Conservation (phyloP, 2,888 invertebrate genomes). For the Drosophila infuscata region DNA sequence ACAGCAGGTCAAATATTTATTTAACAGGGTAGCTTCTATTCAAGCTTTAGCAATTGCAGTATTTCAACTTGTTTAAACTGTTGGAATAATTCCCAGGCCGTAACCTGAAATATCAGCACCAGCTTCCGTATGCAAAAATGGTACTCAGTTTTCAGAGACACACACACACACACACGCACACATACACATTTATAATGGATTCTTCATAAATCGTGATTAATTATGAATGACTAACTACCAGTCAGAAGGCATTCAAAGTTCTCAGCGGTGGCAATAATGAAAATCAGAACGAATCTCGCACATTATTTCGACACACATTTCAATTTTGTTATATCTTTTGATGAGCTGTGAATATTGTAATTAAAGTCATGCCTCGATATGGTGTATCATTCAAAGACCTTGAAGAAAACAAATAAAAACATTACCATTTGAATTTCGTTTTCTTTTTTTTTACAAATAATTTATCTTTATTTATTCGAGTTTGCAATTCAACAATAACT, state of each 20-base stretch:
- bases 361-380: slow-evolving; percentile 55
- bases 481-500: slow-evolving; percentile 78
- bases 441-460: slow-evolving; percentile 70
- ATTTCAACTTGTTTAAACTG: slow-evolving; percentile 1
- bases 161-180: slow-evolving; percentile 16
- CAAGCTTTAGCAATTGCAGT: background rate
- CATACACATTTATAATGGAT: slow-evolving; percentile 1
- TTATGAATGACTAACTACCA: slow-evolving; percentile 57
- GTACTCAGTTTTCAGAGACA: slow-evolving; percentile 30
- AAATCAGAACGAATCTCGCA: slow-evolving; percentile 66
- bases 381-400: slow-evolving; percentile 58
- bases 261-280: slow-evolving; percentile 24
- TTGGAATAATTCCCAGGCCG: slow-evolving; percentile 16
- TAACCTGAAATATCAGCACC: slow-evolving; percentile 6
- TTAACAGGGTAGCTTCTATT: background rate
- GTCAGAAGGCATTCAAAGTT: slow-evolving; percentile 29
- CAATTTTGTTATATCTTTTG: slow-evolving; percentile 50
- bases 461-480: slow-evolving; percentile 74
- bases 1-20: background rate
- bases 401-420: slow-evolving; percentile 63
- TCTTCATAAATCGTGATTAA: slow-evolving; percentile 68
- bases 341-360: slow-evolving; percentile 76
- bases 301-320: slow-evolving; percentile 64
- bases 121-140: slow-evolving; percentile 78
- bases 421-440: slow-evolving; percentile 29